Evolutionary conservation across 2,113 vertebrate species (phyloP), one percentile per base, ranked within the genome.

Genomic region (Fregata magnificens): DNA sequence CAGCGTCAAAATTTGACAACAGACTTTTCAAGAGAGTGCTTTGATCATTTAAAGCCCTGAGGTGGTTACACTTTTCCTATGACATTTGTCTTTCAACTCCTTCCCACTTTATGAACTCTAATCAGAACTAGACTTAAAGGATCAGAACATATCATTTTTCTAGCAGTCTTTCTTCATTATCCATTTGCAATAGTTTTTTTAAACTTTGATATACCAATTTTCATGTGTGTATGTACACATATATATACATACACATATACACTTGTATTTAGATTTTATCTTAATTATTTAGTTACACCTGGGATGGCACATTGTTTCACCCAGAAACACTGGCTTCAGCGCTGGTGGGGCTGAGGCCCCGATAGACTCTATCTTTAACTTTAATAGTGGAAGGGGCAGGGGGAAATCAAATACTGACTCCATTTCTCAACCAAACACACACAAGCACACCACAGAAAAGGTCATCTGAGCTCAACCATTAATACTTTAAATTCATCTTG

Each of bases 1-100:
- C 63, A 15, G 47, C 72, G 2, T 88, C 93, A 92, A 16, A 95
- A 71, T 85, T 74, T 95, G 97, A 95, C 91, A 96, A 65, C 12
- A 45, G 56, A 17, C 55, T 78, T 62, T 81, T 70, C 88, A 49
- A 49, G 86, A 71, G 55, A 80, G 47, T 21, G 38, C 79, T 97
- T 95, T 93, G 95, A 94, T 97, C 65, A 15, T 38, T 49, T 34
- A 77, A 93, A 96, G 65, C 83, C 95, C 82, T 13, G 82, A 87
- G 91, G 1, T 2, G 40, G 87, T 58, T 67, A 67, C 77, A 18
- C 67, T 91, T 82, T 86, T 92, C 79, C 81, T 55, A 19, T 47
- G 77, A 84, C 76, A 84, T 96, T 94, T 95, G 58, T 94, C 82
- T 80, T 42, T 73, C 82, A 88, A 1, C 67, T 93, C 38, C 77